Conservation (phyloP, 2,797 vertebrate species). For the Prionace glauca region DNA sequence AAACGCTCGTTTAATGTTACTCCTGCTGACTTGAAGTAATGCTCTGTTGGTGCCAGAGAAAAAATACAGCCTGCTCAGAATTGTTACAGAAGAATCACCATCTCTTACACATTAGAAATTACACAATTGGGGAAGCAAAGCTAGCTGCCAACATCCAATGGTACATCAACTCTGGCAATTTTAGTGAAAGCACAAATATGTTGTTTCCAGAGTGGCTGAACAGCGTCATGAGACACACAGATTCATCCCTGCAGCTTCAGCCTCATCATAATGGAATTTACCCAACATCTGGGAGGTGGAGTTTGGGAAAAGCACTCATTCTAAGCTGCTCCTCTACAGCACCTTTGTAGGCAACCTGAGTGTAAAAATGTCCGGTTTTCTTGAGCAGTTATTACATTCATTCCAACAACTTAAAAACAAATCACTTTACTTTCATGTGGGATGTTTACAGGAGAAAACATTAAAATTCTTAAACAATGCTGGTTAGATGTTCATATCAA, state of each 20-base stretch:
- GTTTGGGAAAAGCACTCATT: background rate
- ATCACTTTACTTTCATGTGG: background rate
- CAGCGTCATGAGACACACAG: background rate
- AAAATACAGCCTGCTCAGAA: background rate
- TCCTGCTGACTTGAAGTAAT: conserved; percentile 85
- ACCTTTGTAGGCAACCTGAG: background rate
- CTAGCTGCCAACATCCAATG: background rate
- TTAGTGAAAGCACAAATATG: background rate
- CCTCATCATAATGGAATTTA: too few relatives aligned
- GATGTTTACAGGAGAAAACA: background rate
- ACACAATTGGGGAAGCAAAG: background rate
- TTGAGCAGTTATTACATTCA: background rate
- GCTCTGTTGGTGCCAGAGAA: conserved; percentile 61
- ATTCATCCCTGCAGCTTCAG: background rate
- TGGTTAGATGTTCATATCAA: background rate
- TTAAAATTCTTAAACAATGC: background rate
- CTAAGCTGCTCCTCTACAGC: background rate
- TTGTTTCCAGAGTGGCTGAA: background rate
- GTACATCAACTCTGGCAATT: background rate
- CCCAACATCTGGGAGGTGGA: background rate
- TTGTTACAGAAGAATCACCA: background rate
- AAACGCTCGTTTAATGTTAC: conserved; percentile 93
- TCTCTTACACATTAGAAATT: background rate
- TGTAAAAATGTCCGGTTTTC: background rate
- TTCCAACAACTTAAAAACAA: background rate